Percentiles rank a stretch among this genome's conserved stretches.
Evolutionary conservation across 2,888 invertebrate genomes (phyloP).

Genomic region (Cactoblastis cactorum): DNA sequence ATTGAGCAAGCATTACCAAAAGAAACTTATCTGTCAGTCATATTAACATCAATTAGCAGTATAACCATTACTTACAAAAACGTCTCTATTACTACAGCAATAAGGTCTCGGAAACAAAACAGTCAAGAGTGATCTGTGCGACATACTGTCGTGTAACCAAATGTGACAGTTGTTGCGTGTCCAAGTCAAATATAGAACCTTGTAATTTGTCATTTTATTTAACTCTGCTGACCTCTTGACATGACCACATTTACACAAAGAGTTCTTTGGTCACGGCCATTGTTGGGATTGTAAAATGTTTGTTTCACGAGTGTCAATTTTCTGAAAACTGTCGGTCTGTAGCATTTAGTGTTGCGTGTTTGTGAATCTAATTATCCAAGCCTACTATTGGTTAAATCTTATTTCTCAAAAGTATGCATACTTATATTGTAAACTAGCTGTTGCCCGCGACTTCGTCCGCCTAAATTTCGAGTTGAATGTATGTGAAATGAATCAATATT

Average conservation of each 20-base stretch:
- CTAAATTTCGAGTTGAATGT: no score
- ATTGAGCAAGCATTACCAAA: background rate
- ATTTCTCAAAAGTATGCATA: no score
- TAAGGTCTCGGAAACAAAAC: background rate
- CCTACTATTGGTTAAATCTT: no score
- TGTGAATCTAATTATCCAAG: background rate
- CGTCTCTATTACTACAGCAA: background rate
- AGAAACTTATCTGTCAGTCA: background rate
- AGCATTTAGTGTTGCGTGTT: background rate
- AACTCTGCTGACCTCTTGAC: background rate
- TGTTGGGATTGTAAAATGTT: background rate
- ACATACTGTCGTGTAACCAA: background rate
- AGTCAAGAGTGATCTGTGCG: background rate
- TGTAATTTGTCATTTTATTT: constrained; percentile 2
- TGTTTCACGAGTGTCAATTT: background rate
- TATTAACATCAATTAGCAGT: background rate
- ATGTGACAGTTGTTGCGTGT: constrained; percentile 1
- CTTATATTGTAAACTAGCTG: no score
- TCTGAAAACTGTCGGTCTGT: background rate
- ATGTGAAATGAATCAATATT: no score
- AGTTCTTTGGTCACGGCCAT: constrained; percentile 1
- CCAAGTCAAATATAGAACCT: constrained; percentile 2
- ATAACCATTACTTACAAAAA: background rate
- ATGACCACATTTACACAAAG: background rate
- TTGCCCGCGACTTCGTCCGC: no score